Percentiles rank a stretch among this genome's conserved stretches.
Evolutionary conservation across 2,797 vertebrate genomes (phyloP).

Genomic region (Etheostoma perlongum): DNA sequence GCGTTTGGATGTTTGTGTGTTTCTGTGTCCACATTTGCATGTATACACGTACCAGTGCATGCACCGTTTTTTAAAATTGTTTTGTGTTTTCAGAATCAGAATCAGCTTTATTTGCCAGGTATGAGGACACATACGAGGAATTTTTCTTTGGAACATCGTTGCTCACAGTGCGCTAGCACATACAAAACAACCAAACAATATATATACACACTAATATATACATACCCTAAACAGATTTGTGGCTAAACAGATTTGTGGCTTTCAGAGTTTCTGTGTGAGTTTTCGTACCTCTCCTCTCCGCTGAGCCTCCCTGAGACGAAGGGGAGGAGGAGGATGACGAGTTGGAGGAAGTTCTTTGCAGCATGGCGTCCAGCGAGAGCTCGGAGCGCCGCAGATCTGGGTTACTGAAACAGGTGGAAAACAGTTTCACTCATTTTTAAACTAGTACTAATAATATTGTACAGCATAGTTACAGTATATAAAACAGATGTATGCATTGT

Average conservation of each 20-base stretch:
- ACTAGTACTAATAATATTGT: background rate
- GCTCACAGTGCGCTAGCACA: too few species aligned
- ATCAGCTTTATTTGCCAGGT: too few species aligned
- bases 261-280: background rate
- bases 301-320: slow-evolving; percentile 93
- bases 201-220: too few species aligned
- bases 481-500: background rate
- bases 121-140: too few species aligned
- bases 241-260: background rate
- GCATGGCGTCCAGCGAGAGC: slow-evolving; percentile 89
- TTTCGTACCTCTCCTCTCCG: slow-evolving; percentile 87
- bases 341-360: slow-evolving; percentile 95
- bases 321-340: slow-evolving; percentile 97
- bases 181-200: too few species aligned
- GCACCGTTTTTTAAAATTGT: background rate
- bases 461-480: background rate
- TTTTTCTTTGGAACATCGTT: too few species aligned
- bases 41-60: background rate
- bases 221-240: too few species aligned
- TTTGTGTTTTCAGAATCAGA: background rate
- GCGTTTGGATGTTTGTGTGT: background rate
- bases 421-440: background rate
- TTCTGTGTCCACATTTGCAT: background rate
- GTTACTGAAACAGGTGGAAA: slow-evolving; percentile 83
- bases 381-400: slow-evolving; percentile 92